Conservation (phyloP, 30 jellyfish, hydroid and myxozoan species). For the Aurelia aurita region DNA sequence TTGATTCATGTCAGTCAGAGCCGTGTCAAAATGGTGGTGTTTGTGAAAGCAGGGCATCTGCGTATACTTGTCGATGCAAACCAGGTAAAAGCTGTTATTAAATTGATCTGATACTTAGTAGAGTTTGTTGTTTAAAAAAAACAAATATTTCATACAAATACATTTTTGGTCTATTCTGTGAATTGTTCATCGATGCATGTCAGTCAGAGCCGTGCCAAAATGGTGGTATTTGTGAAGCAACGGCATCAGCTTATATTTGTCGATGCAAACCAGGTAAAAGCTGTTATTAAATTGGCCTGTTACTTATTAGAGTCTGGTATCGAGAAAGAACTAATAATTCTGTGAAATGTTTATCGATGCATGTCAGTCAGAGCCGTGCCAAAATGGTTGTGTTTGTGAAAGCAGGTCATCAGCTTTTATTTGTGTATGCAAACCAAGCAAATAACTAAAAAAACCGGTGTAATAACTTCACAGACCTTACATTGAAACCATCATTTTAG, state of each 20-base stretch:
- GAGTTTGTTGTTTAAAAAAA: no score
- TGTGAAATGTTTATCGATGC: constrained; percentile 67
- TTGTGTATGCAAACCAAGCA: constrained; percentile 79
- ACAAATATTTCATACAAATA: no score
- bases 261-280: constrained; percentile 71
- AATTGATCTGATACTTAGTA: no score
- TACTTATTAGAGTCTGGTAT: no score
- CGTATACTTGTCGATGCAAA: constrained; percentile 73
- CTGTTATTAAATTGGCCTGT: no score
- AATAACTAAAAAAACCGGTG: no score
- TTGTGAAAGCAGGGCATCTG: constrained; percentile 63
- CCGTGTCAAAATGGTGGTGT: constrained; percentile 84
- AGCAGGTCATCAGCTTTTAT: constrained; percentile 46
- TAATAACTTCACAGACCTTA: no score
- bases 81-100: constrained; percentile 68
- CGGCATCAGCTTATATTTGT: constrained; percentile 63
- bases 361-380: constrained; percentile 85
- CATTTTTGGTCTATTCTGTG: no score
- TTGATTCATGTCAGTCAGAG: constrained; percentile 73
- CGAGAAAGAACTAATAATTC: no score
- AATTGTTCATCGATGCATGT: constrained; percentile 75
- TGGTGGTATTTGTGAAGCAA: constrained; percentile 70
- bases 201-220: constrained; percentile 79
- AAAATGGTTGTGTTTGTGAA: constrained; percentile 75
- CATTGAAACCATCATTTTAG: no score